These are phyloP conservation scores for Dicerorhinus sumatrensis DNA, from an alignment of 2,113 vertebrate species.

Conservation along the genomic window DNA sequence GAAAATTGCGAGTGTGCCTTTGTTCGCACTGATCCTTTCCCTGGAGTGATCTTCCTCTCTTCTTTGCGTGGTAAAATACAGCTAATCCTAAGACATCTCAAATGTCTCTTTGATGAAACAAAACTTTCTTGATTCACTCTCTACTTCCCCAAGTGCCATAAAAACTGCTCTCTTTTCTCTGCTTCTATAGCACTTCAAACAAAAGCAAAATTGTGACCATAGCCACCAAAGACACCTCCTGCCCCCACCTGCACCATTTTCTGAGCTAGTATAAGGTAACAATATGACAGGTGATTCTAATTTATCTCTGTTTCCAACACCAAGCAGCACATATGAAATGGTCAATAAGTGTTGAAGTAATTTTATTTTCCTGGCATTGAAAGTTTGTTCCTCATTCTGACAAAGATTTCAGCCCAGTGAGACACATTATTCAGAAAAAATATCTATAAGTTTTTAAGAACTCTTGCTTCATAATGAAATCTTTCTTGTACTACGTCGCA, in stretches of 20 bases:
- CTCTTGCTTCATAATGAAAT: conserved; percentile 59
- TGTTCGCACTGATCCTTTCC: neutral
- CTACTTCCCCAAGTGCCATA: neutral
- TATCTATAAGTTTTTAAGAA: conserved; percentile 20
- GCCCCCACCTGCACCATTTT: neutral
- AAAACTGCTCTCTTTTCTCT: neutral
- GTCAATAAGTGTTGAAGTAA: neutral
- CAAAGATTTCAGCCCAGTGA: conserved; percentile 12
- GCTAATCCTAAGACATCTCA: conserved; percentile 6
- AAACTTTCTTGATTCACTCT: conserved; percentile 25
- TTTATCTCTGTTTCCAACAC: neutral
- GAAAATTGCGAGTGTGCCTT: neutral
- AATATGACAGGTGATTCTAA: neutral
- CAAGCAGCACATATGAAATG: neutral
- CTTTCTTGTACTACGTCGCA: conserved; percentile 54
- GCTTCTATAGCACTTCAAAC: neutral
- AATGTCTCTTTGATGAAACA: neutral
- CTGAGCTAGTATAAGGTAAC: neutral
- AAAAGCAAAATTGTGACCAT: neutral
- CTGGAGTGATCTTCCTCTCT: neutral
- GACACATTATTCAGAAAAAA: conserved; percentile 30
- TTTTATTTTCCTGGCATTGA: conserved; percentile 7
- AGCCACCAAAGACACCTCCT: neutral
- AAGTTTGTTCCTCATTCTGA: conserved; percentile 30
- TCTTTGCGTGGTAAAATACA: neutral